Evolutionary conservation across 2,113 vertebrate species (phyloP), one percentile per base, ranked within the genome.

Genomic region (Haplochromis burtoni): DNA sequence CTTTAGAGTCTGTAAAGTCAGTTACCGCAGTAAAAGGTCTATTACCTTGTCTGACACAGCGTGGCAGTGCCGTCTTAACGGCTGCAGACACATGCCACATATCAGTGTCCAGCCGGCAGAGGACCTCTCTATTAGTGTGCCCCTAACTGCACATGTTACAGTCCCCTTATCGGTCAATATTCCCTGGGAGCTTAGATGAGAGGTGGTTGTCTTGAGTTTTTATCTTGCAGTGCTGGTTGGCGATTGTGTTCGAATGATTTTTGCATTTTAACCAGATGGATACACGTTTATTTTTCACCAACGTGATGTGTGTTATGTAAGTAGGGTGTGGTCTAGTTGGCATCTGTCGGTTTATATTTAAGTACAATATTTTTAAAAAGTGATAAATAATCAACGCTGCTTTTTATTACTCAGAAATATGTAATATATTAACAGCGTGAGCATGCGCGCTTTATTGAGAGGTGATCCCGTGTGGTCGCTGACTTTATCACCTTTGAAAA

Each of bases 21-120:
- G 55, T 89, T 81, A 73, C 81, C 17, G 40, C 38, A 86, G 45
- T 84, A 81, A 82, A 78, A 86, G 78, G 71, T 24, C 29, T 55
- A 29, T 89, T 84, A 54, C 87, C 81, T 78, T 3, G 71, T 85
- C 86, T 87, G 83, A 85, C 91, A 88, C 89, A 53, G 79, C 38
- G 59, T 86, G 87, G 85, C 87, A 83, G 82, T 54, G 26, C 84
- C 19, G 63, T 61, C 51, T 87, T 40, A 54, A 88, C 13, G 10
- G 82, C 86, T 86, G 79, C 79, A 84, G 35, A 86, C 45, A 49
- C 54, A 73, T 51, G 80, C 49, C 78, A 82, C 53, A 85, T 73
- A 90, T 66, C 80, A 73, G 79, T 35, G 82, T 7, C n/a, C 84
- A 42, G 68, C 53, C n/a, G 6, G n/a, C 54, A 63, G 55, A 85